A percentile compares a stretch with the other conserved stretches of the same genome.
phyloP scores from a whole-genome alignment of 2,797 vertebrate genomes.

The Epinephelus malabaricus region DNA sequence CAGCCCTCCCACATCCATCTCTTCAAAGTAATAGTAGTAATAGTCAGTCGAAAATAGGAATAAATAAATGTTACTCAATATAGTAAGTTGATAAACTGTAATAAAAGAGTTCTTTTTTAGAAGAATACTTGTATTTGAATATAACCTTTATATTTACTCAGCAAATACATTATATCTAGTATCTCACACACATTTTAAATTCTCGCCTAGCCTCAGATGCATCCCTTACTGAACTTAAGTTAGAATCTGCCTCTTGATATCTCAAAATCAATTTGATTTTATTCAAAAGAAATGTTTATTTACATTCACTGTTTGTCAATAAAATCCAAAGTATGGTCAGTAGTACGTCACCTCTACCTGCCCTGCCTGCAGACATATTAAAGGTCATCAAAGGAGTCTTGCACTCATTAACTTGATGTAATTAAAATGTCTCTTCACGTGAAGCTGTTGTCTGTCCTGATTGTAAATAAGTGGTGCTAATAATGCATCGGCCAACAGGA shows the following conservation, averaged over 20 bases:
- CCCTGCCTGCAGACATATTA: not conserved
- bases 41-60: no score
- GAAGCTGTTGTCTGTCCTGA: constrained; percentile 22
- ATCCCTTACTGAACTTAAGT: not conserved
- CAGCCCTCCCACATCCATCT: not conserved
- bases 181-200: not conserved
- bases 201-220: not conserved
- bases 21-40: no score
- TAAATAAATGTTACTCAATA: not conserved
- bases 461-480: constrained; percentile 67
- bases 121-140: not conserved
- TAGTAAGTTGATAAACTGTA: not conserved
- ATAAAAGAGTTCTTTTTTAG: not conserved
- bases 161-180: not conserved
- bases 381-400: constrained; percentile 19
- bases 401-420: not conserved
- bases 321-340: not conserved
- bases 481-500: constrained; percentile 76
- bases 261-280: not conserved
- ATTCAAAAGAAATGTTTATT: not conserved
- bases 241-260: not conserved
- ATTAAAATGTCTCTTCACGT: constrained; percentile 22
- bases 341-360: not conserved
- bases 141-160: not conserved
- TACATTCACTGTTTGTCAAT: not conserved